phyloP scores from a whole-genome alignment of 2,888 invertebrate species.

The Drosophila cracens region DNA sequence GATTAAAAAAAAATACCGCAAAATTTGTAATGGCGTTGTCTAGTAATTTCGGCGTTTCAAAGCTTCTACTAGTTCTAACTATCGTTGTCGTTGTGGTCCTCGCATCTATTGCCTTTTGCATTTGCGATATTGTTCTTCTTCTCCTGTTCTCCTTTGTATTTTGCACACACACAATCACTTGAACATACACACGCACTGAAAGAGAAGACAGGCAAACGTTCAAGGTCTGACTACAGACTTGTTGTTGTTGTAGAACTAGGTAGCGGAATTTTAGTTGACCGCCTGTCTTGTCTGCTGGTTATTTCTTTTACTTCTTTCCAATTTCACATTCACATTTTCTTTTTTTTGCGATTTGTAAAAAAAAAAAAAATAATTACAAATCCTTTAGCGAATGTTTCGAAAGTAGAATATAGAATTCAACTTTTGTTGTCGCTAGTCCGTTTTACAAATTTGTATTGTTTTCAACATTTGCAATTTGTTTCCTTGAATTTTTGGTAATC shows the following conservation, averaged over 20 bases:
- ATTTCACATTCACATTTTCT: constrained; percentile 34
- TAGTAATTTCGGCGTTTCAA: constrained; percentile 9
- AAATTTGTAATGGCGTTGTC: constrained; percentile 14
- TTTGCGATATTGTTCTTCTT: constrained; percentile 7
- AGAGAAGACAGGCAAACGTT: constrained; percentile 9
- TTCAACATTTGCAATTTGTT: constrained; percentile 15
- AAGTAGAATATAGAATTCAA: constrained; percentile 11
- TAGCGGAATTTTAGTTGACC: constrained; percentile 20
- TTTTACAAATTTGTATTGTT: constrained; percentile 10
- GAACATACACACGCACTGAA: constrained; percentile 15
- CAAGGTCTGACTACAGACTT: constrained; percentile 30
- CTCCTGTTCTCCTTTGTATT: constrained; percentile 5
- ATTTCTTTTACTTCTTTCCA: not conserved
- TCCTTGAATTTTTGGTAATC: constrained; percentile 6
- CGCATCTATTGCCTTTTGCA: constrained; percentile 22
- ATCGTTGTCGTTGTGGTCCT: not conserved
- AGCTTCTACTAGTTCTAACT: not conserved
- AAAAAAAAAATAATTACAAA: not conserved
- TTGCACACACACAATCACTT: not conserved
- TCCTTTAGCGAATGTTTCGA: constrained; percentile 7
- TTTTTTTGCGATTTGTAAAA: not conserved
- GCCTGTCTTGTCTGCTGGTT: not conserved
- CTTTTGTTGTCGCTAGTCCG: constrained; percentile 17
- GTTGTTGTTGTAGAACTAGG: constrained; percentile 18
- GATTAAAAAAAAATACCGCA: constrained; percentile 1